phyloP scores from a whole-genome alignment of 1,140 invertebrate genomes.

The Papilio xuthus region DNA sequence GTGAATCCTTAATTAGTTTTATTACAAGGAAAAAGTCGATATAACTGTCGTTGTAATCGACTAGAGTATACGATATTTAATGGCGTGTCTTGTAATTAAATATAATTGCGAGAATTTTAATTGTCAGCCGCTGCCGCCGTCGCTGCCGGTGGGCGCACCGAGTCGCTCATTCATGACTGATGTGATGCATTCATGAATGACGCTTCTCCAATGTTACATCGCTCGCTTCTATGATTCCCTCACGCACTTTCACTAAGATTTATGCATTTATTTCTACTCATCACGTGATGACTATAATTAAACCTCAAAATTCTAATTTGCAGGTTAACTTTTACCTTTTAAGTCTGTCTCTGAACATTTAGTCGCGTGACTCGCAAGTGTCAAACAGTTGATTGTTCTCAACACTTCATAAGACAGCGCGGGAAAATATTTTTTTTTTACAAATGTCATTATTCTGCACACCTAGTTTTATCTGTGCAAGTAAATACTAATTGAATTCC shows the following conservation, averaged over 20 bases:
- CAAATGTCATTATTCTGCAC: not conserved
- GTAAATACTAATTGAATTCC: not conserved
- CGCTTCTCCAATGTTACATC: not conserved
- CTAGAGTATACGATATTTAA: constrained; percentile 51
- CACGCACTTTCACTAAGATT: not conserved
- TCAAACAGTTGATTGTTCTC: constrained; percentile 13
- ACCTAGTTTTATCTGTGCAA: not conserved
- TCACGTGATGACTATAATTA: too few relatives aligned
- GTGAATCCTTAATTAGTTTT: not conserved
- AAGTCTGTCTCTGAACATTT: not conserved
- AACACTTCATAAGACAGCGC: not conserved
- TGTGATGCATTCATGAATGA: constrained; percentile 32
- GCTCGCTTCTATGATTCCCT: not conserved
- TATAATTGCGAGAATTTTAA: constrained; percentile 71
- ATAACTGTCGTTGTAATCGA: constrained; percentile 43
- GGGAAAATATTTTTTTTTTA: not conserved
- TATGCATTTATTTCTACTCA: not conserved
- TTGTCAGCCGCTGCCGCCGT: constrained; percentile 53
- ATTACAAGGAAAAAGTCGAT: not conserved
- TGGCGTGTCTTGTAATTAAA: constrained; percentile 54
- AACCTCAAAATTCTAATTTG: too few relatives aligned
- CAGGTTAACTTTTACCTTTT: too few relatives aligned
- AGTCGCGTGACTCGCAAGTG: not conserved
- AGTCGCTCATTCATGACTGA: constrained; percentile 34
- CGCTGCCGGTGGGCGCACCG: constrained; percentile 42